Evolutionary conservation across 2,888 invertebrate genomes (phyloP).

Genomic region (Phorcus lineatus): DNA sequence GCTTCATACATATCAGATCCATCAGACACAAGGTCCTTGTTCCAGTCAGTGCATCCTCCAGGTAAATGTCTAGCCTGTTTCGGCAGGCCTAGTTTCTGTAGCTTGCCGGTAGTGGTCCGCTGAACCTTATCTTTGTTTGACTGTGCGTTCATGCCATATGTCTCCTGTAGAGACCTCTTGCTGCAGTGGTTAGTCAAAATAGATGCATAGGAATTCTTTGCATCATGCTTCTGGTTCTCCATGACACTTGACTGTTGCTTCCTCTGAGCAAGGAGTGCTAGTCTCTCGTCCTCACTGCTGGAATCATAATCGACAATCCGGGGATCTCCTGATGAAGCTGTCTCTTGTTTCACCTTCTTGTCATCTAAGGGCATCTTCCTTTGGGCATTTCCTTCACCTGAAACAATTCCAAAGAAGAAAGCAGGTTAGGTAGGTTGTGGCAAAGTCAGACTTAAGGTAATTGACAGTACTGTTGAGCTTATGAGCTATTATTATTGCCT

Average conservation of each 20-base stretch:
- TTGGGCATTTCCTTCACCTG: too few relatives aligned
- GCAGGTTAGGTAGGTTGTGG: too few relatives aligned
- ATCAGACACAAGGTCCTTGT: background rate
- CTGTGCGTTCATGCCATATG: background rate
- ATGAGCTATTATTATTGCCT: too few relatives aligned
- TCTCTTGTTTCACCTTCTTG: too few relatives aligned
- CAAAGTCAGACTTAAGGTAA: too few relatives aligned
- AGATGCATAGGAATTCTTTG: background rate
- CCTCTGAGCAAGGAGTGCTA: background rate
- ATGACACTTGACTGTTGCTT: background rate
- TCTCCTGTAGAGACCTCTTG: background rate
- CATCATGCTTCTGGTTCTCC: background rate
- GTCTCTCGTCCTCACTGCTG: background rate
- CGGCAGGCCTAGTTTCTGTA: background rate
- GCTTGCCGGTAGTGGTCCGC: background rate
- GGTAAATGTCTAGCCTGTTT: background rate
- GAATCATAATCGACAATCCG: constrained; percentile 1
- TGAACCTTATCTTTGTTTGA: background rate
- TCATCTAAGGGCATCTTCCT: too few relatives aligned
- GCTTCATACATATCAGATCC: background rate
- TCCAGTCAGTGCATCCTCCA: background rate
- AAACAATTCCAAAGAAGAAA: too few relatives aligned
- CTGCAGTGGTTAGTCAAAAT: background rate
- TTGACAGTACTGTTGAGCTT: too few relatives aligned
- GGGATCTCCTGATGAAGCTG: background rate